These are phyloP conservation scores for Cyclina sinensis DNA, from an alignment of 1,140 invertebrate species.

Conservation along the genomic window DNA sequence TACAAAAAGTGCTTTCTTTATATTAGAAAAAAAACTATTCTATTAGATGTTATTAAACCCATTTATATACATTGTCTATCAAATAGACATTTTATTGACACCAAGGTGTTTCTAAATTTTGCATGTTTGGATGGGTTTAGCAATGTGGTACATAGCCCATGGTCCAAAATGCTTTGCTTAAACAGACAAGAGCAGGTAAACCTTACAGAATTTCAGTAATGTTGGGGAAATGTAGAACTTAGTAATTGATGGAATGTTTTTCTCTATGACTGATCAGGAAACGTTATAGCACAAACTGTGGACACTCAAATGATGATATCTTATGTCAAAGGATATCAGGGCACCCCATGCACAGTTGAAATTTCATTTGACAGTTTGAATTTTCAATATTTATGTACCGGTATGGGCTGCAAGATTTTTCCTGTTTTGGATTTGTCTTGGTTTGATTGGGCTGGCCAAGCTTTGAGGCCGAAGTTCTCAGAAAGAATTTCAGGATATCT, in stretches of 20 bases:
- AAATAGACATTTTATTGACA: no score
- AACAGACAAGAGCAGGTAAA: no score
- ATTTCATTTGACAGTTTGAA: conserved; percentile 45
- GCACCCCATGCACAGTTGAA: conserved; percentile 49
- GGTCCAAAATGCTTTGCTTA: no score
- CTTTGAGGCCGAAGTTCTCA: background rate
- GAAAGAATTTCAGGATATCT: background rate
- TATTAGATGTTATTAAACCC: no score
- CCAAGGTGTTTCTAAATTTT: no score
- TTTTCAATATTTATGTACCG: conserved; percentile 53
- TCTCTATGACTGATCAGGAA: background rate
- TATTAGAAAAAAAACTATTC: no score
- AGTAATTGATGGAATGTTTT: conserved; percentile 21
- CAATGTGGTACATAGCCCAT: no score
- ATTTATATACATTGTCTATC: no score
- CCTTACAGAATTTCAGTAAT: background rate
- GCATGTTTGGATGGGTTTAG: no score
- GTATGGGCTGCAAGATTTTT: conserved; percentile 34
- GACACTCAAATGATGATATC: background rate
- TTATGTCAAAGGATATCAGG: background rate
- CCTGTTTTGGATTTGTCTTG: background rate
- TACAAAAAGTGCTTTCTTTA: no score
- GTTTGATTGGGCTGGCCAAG: conserved; percentile 32
- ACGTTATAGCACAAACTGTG: background rate
- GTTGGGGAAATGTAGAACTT: no score